Evolutionary conservation across 1,140 invertebrate genomes (phyloP).

Genomic region (Cherax destructor): DNA sequence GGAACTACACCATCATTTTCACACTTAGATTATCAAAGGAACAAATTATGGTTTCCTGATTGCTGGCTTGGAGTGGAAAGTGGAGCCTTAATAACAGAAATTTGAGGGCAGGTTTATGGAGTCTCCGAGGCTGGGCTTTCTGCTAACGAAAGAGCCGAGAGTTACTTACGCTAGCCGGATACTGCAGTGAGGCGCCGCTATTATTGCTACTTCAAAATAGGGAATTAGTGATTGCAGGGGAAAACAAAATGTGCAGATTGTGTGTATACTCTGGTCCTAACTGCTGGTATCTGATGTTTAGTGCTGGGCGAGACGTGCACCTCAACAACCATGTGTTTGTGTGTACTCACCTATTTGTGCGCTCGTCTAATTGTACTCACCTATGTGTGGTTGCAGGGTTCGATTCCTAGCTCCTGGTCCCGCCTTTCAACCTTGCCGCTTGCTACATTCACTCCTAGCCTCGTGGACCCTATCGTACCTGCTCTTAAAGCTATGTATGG

Average conservation of each 20-base stretch:
- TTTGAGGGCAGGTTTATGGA: conserved; percentile 7
- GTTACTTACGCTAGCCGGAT: not conserved
- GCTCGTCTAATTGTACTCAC: too few species aligned
- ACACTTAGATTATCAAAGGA: conserved; percentile 55
- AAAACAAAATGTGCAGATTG: not conserved
- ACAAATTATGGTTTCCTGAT: conserved; percentile 56
- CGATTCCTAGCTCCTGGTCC: too few species aligned
- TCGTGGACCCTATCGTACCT: too few species aligned
- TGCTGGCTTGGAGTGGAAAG: conserved; percentile 39
- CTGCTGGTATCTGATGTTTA: not conserved
- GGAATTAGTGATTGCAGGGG: not conserved
- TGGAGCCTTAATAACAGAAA: conserved; percentile 35
- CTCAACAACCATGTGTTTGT: not conserved
- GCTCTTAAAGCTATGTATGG: too few species aligned
- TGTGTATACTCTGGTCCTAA: not conserved
- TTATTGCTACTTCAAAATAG: conserved; percentile 6
- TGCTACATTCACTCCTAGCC: too few species aligned
- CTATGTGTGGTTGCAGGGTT: too few species aligned
- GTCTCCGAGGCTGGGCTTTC: not conserved
- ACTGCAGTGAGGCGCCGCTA: not conserved
- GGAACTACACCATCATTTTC: conserved; percentile 51
- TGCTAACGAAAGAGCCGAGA: not conserved
- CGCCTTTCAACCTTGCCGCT: too few species aligned
- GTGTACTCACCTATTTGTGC: not conserved
- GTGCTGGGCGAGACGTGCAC: not conserved